These are phyloP conservation scores for Metellina segmentata DNA, from an alignment of 2,888 invertebrate species.

Conservation along the genomic window DNA sequence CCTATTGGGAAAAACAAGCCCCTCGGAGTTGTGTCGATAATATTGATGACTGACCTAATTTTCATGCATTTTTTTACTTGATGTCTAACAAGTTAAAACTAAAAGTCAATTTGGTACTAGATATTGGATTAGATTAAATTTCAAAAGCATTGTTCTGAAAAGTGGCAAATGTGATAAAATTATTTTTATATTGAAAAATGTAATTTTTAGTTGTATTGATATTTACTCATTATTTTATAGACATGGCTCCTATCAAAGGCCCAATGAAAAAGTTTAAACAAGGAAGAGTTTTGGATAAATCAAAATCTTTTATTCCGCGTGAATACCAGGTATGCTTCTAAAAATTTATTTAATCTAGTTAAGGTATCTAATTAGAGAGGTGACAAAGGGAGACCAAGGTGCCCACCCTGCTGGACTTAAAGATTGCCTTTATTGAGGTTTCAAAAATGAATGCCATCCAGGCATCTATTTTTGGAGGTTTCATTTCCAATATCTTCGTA, in stretches of 20 bases:
- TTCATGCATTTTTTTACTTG: too few relatives aligned
- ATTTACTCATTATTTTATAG: not conserved
- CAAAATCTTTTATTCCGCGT: constrained; percentile 29
- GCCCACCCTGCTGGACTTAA: too few relatives aligned
- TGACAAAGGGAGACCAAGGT: not conserved
- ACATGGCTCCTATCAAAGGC: not conserved
- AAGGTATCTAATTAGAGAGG: not conserved
- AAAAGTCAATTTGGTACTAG: too few relatives aligned
- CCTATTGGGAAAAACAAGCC: too few relatives aligned
- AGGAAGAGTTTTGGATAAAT: not conserved
- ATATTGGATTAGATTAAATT: too few relatives aligned
- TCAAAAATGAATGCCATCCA: not conserved
- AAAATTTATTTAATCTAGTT: not conserved
- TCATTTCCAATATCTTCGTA: not conserved
- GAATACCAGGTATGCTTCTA: constrained; percentile 51
- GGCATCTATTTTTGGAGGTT: not conserved
- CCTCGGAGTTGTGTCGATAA: too few relatives aligned
- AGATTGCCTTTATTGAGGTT: not conserved
- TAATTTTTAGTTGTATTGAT: too few relatives aligned
- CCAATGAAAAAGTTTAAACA: not conserved
- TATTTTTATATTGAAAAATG: too few relatives aligned
- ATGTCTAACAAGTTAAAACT: too few relatives aligned
- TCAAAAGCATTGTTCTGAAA: too few relatives aligned
- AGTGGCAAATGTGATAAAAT: too few relatives aligned
- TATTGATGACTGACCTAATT: too few relatives aligned